These are phyloP conservation scores for Eristalis tenax DNA, from an alignment of 2,888 invertebrate species.

Conservation along the genomic window DNA sequence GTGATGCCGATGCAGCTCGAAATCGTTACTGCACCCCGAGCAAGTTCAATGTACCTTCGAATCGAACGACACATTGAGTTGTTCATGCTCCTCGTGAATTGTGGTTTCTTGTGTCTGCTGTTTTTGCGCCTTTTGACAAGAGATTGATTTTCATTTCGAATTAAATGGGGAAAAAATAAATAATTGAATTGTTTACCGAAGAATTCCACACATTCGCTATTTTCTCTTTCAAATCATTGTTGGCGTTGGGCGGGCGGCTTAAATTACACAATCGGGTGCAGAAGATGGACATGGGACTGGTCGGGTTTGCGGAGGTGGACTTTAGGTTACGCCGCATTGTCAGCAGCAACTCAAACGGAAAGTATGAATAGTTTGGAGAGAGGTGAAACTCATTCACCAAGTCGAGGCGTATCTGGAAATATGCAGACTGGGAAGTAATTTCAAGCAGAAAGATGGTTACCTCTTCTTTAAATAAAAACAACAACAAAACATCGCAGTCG, in stretches of 20 bases:
- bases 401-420: no score
- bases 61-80: slow-evolving; percentile 9
- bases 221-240: background rate
- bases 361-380: no score
- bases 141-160: slow-evolving; percentile 18
- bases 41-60: slow-evolving; percentile 43
- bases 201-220: background rate
- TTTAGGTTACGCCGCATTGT: no score
- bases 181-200: slow-evolving; percentile 10
- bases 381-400: no score
- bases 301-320: no score
- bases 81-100: slow-evolving; percentile 14
- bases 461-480: no score
- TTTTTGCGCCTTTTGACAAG: slow-evolving; percentile 13
- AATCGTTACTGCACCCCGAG: slow-evolving; percentile 5
- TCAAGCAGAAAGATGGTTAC: no score
- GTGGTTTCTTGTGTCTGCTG: background rate
- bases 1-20: slow-evolving; percentile 12
- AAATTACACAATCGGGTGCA: background rate
- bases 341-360: no score
- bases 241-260: background rate
- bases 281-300: background rate
- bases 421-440: no score
- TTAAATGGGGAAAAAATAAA: slow-evolving; percentile 9
- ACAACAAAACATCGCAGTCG: no score